A percentile compares a stretch with the other conserved stretches of the same genome.
phyloP scores from a whole-genome alignment of 2,888 invertebrate genomes.

The Acleris literana region DNA sequence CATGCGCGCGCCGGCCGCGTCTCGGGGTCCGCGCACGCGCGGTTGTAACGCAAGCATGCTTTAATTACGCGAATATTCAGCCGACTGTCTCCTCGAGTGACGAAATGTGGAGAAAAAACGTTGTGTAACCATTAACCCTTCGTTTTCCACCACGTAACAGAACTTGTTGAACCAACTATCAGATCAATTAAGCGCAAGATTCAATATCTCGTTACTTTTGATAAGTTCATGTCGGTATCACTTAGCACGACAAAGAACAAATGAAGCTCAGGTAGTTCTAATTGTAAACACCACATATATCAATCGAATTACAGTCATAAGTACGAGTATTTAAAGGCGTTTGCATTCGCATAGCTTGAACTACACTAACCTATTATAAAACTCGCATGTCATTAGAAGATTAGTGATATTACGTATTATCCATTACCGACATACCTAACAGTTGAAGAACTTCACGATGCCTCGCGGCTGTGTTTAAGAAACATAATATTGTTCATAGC shows the following conservation, averaged over 20 bases:
- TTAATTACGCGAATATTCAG: constrained; percentile 72
- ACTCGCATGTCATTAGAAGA: constrained; percentile 73
- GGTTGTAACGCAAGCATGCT: constrained; percentile 59
- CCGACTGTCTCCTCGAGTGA: constrained; percentile 64
- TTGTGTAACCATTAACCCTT: constrained; percentile 55
- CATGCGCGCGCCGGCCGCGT: constrained; percentile 52
- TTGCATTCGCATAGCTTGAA: too few relatives aligned
- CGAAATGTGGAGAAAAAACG: constrained; percentile 72
- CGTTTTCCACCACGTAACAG: constrained; percentile 34
- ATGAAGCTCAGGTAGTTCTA: constrained; percentile 2
- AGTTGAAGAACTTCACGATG: constrained; percentile 61
- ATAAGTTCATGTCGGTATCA: constrained; percentile 74
- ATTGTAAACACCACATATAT: too few relatives aligned
- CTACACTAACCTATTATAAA: constrained; percentile 49
- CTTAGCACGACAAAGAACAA: constrained; percentile 52
- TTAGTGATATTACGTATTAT: constrained; percentile 67
- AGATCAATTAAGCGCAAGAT: constrained; percentile 59
- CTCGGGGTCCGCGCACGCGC: constrained; percentile 50
- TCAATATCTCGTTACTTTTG: constrained; percentile 63
- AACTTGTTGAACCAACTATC: constrained; percentile 27
- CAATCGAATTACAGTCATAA: too few relatives aligned
- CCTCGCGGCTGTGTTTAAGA: constrained; percentile 60
- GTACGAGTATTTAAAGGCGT: too few relatives aligned
- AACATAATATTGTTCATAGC: constrained; percentile 20
- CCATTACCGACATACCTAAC: constrained; percentile 71